Evolutionary conservation across 2,888 invertebrate genomes (phyloP).

Genomic region (Polydrusus pterygomalis): DNA sequence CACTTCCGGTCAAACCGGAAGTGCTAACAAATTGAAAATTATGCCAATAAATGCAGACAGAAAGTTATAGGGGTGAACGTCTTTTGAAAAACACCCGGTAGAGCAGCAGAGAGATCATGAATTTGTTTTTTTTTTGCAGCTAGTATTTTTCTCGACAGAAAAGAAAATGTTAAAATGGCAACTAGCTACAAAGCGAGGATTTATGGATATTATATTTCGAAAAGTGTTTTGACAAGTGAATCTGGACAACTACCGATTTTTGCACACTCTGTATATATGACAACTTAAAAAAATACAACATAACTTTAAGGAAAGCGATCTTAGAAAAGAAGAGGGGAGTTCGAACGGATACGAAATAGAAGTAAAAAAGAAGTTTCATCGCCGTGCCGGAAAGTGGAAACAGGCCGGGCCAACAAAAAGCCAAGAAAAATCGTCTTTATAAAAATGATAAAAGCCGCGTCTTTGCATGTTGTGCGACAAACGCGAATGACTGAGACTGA

Average conservation of each 20-base stretch:
- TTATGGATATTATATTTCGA: too few relatives aligned
- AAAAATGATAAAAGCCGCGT: constrained; percentile 72
- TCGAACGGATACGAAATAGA: constrained; percentile 43
- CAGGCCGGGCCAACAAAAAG: constrained; percentile 70
- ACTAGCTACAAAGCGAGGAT: background rate
- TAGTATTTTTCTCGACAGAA: too few relatives aligned
- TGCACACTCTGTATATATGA: background rate
- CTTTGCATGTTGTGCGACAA: constrained; percentile 73
- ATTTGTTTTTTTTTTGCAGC: too few relatives aligned
- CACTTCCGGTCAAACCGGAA: too few relatives aligned
- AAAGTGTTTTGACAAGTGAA: too few relatives aligned
- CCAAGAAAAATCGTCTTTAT: constrained; percentile 73
- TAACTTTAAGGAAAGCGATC: background rate
- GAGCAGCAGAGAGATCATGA: too few relatives aligned
- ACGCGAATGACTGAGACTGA: constrained; percentile 72
- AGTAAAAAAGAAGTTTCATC: constrained; percentile 50
- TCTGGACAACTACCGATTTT: too few relatives aligned
- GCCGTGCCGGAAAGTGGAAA: constrained; percentile 68
- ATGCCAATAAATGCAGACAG: too few relatives aligned
- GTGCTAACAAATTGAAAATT: too few relatives aligned
- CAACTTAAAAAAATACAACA: constrained; percentile 16
- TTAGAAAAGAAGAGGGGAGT: constrained; percentile 1
- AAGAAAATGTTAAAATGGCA: too few relatives aligned
- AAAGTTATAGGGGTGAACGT: too few relatives aligned
- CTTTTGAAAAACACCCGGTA: too few relatives aligned